These are phyloP conservation scores for Choloepus didactylus DNA, from an alignment of 2,797 vertebrate genomes.

Conservation along the genomic window DNA sequence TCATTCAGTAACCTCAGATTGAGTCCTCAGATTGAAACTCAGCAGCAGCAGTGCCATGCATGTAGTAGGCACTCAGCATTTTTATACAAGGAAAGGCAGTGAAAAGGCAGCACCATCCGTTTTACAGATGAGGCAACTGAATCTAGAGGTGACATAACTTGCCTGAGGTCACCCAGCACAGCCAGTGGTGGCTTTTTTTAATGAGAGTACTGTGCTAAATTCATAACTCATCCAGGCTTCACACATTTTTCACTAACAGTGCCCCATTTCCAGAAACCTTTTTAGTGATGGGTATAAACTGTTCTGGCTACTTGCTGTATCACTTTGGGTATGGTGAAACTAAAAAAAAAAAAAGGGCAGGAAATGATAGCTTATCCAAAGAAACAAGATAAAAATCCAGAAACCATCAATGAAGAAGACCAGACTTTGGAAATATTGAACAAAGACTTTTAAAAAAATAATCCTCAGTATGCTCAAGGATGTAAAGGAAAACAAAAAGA, in stretches of 20 bases:
- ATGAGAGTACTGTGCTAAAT: background rate
- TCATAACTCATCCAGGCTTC: background rate
- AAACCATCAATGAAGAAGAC: too few species aligned
- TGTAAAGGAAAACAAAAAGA: too few species aligned
- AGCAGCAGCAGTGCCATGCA: background rate
- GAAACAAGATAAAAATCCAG: too few species aligned
- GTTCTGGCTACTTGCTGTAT: background rate
- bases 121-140: background rate
- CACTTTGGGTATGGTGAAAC: background rate
- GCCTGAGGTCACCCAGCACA: background rate
- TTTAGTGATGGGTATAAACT: background rate
- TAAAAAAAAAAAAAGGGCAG: too few species aligned
- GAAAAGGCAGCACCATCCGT: accelerated
- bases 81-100: background rate
- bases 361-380: too few species aligned
- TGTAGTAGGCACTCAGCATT: background rate
- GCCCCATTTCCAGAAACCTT: background rate
- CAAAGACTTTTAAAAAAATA: too few species aligned
- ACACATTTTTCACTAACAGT: background rate
- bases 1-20: background rate
- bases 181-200: background rate
- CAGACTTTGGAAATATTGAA: too few species aligned
- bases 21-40: background rate
- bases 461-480: too few species aligned
- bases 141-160: background rate